phyloP scores from a whole-genome alignment of 1,140 invertebrate genomes.

The Zophobas atratus region DNA sequence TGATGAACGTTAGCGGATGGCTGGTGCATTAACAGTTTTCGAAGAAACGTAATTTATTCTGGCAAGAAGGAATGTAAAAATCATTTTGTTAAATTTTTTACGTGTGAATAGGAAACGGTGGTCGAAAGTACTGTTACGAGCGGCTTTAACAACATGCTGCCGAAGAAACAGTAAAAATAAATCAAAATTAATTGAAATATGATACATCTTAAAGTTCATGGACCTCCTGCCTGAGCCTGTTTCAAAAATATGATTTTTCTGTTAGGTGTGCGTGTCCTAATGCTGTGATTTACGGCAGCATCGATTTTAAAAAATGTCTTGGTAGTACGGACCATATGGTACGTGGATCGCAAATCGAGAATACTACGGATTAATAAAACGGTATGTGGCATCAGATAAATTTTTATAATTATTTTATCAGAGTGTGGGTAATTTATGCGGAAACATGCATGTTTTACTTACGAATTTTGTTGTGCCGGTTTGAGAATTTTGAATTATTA shows the following conservation, averaged over 20 bases:
- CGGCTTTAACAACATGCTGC: background rate
- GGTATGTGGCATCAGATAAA: too few relatives aligned
- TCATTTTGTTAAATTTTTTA: constrained; percentile 13
- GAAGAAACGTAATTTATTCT: constrained; percentile 13
- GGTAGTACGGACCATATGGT: background rate
- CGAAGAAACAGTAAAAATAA: constrained; percentile 15
- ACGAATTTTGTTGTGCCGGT: too few relatives aligned
- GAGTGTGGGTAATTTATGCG: too few relatives aligned
- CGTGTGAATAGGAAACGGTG: background rate
- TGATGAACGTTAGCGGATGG: constrained; percentile 10
- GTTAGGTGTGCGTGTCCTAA: constrained; percentile 12
- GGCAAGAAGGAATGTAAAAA: background rate
- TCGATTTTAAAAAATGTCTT: constrained; percentile 17
- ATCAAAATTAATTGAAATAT: constrained; percentile 35
- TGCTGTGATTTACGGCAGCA: constrained; percentile 8
- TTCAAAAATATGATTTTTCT: constrained; percentile 17
- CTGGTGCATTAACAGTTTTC: constrained; percentile 18
- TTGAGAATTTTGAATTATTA: too few relatives aligned
- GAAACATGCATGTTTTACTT: too few relatives aligned
- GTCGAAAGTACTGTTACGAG: constrained; percentile 20
- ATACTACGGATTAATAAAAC: too few relatives aligned
- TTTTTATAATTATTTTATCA: too few relatives aligned
- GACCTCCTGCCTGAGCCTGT: constrained; percentile 8
- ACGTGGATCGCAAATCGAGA: background rate
- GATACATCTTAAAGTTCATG: constrained; percentile 17